These are phyloP conservation scores for Riptortus pedestris DNA, from an alignment of 1,140 invertebrate species.

Conservation along the genomic window DNA sequence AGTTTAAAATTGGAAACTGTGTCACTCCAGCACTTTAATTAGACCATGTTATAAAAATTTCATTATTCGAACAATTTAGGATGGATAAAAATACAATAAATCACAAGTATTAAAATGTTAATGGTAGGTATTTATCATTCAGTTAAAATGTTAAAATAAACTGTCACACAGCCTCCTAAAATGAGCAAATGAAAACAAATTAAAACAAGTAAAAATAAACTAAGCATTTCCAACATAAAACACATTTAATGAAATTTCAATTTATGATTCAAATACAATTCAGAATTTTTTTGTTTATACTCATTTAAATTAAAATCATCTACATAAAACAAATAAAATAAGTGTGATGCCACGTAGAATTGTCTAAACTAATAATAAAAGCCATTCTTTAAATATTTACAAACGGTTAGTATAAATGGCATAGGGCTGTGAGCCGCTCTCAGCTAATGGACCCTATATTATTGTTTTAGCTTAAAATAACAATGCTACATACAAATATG, in stretches of 20 bases:
- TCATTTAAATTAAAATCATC: not conserved
- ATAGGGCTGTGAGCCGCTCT: not conserved
- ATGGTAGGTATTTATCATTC: not conserved
- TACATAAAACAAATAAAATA: conserved; percentile 12
- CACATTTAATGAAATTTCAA: not conserved
- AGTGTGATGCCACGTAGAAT: conserved; percentile 18
- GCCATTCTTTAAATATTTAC: conserved; percentile 15
- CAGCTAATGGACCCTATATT: not conserved
- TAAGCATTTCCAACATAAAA: not conserved
- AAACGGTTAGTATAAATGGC: conserved; percentile 13
- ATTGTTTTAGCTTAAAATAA: not conserved
- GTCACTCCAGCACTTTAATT: not conserved
- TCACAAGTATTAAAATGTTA: not conserved
- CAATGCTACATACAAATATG: not conserved
- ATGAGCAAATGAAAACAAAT: conserved; percentile 10
- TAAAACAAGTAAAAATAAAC: not conserved
- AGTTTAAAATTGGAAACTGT: conserved; percentile 12
- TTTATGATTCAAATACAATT: not conserved
- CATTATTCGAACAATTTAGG: not conserved
- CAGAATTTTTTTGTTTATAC: not conserved
- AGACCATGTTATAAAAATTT: not conserved
- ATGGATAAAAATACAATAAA: too few species aligned
- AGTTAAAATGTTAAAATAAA: not conserved
- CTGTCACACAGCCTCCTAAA: conserved; percentile 19
- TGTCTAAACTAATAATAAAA: conserved; percentile 18